phyloP scores from a whole-genome alignment of 2,888 invertebrate species.

The Andrena chrysosceles region DNA sequence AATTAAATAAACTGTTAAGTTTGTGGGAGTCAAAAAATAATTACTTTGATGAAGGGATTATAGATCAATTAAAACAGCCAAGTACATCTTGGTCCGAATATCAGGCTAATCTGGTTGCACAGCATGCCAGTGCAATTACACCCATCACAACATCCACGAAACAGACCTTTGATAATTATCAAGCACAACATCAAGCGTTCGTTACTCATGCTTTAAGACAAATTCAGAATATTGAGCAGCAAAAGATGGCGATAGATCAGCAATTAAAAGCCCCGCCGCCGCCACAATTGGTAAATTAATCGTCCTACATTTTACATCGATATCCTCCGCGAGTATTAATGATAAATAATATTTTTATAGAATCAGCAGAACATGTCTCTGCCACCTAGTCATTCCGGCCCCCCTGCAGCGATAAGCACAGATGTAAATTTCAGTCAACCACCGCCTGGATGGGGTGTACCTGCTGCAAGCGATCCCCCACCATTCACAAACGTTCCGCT shows the following conservation, averaged over 20 bases:
- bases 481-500: constrained; percentile 83
- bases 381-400: constrained; percentile 80
- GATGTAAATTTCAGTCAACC: constrained; percentile 86
- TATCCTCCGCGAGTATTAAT: neutral
- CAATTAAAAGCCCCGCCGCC: constrained; percentile 86
- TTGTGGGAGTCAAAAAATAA: constrained; percentile 99
- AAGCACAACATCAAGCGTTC: constrained; percentile 98
- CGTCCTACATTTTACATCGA: neutral
- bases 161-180: constrained; percentile 94
- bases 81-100: constrained; percentile 95
- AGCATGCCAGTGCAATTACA: constrained; percentile 91
- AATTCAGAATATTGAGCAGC: constrained; percentile 93
- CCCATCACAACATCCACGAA: constrained; percentile 93
- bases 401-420: constrained; percentile 85
- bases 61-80: constrained; percentile 95
- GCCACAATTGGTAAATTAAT: constrained; percentile 75
- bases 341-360: constrained; percentile 51
- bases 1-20: constrained; percentile 96
- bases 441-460: constrained; percentile 87
- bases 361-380: constrained; percentile 77
- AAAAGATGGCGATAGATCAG: constrained; percentile 89
- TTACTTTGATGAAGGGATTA: constrained; percentile 93
- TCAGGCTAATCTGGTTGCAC: constrained; percentile 93
- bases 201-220: constrained; percentile 96
- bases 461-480: constrained; percentile 76